Evolutionary conservation across 2,888 invertebrate species (phyloP).

Genomic region (Polydesmus complanatus): DNA sequence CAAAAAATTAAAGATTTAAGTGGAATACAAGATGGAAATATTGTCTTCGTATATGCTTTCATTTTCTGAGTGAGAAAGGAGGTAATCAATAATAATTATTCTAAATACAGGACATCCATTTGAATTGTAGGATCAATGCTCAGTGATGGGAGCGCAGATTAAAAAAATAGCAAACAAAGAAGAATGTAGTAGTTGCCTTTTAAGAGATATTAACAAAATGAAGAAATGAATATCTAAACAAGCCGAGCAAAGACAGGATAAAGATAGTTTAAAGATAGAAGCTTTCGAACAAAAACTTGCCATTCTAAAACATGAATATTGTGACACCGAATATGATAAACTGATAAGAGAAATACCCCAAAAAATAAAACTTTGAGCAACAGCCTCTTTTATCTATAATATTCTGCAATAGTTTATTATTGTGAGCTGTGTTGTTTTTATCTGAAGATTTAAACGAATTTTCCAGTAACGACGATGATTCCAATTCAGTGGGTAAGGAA

Average conservation of each 20-base stretch:
- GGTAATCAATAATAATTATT: slow-evolving; percentile 45
- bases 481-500: too few relatives aligned
- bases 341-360: slow-evolving; percentile 61
- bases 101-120: background rate
- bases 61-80: slow-evolving; percentile 71
- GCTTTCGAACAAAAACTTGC: slow-evolving; percentile 27
- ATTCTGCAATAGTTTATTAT: too few relatives aligned
- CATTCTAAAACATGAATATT: slow-evolving; percentile 63
- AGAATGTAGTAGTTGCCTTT: slow-evolving; percentile 87
- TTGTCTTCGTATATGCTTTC: slow-evolving; percentile 38
- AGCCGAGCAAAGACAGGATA: slow-evolving; percentile 50
- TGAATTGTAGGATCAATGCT: slow-evolving; percentile 69
- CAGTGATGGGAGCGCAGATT: slow-evolving; percentile 92
- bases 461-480: too few relatives aligned
- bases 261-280: slow-evolving; percentile 44
- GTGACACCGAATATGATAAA: slow-evolving; percentile 63
- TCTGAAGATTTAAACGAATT: too few relatives aligned
- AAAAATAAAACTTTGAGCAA: slow-evolving; percentile 65
- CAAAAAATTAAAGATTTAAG: slow-evolving; percentile 33
- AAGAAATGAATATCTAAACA: slow-evolving; percentile 83
- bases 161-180: slow-evolving; percentile 92
- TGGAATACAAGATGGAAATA: slow-evolving; percentile 30
- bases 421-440: too few relatives aligned
- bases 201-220: slow-evolving; percentile 95
- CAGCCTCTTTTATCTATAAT: too few relatives aligned